Percentiles rank a stretch among this genome's conserved stretches.
phyloP scores from a whole-genome alignment of 2,888 invertebrate species.

The Beris chalybata region DNA sequence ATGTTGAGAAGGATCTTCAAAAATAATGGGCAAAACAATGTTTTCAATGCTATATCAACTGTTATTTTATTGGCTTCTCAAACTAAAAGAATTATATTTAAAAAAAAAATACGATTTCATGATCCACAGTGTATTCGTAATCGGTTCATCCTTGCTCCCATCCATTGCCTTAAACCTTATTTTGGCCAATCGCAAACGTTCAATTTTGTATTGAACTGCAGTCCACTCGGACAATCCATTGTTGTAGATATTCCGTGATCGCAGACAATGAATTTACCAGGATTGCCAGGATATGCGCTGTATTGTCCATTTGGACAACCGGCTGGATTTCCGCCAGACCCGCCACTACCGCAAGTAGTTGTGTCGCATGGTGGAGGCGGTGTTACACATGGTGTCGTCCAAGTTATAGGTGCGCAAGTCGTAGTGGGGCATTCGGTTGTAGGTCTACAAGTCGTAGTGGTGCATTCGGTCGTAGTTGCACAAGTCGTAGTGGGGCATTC shows the following conservation, averaged over 20 bases:
- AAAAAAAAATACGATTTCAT: too few species aligned
- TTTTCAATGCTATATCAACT: too few species aligned
- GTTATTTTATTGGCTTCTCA: too few species aligned
- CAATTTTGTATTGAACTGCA: slow-evolving; percentile 3
- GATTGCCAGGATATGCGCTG: slow-evolving; percentile 29
- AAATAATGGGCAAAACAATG: too few species aligned
- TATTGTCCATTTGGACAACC: slow-evolving; percentile 43
- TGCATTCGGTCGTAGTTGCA: slow-evolving; percentile 25
- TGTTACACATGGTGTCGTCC: slow-evolving; percentile 35
- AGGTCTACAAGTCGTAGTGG: neutral
- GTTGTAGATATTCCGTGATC: slow-evolving; percentile 1
- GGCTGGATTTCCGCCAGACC: slow-evolving; percentile 41
- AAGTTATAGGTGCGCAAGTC: neutral
- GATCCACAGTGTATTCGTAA: too few species aligned
- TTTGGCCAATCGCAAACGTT: slow-evolving; percentile 5
- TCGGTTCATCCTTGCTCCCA: too few species aligned
- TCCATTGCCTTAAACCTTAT: too few species aligned
- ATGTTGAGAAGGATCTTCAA: too few species aligned
- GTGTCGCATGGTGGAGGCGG: neutral
- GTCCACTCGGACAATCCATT: slow-evolving; percentile 13
- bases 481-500: slow-evolving; percentile 14
- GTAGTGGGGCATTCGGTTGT: neutral
- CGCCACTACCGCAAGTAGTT: slow-evolving; percentile 19
- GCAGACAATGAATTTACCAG: slow-evolving; percentile 11
- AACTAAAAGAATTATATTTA: too few species aligned